Percentiles rank a stretch among this genome's conserved stretches.
phyloP scores from a whole-genome alignment of 2,888 invertebrate species.

The Cephus pulcher region DNA sequence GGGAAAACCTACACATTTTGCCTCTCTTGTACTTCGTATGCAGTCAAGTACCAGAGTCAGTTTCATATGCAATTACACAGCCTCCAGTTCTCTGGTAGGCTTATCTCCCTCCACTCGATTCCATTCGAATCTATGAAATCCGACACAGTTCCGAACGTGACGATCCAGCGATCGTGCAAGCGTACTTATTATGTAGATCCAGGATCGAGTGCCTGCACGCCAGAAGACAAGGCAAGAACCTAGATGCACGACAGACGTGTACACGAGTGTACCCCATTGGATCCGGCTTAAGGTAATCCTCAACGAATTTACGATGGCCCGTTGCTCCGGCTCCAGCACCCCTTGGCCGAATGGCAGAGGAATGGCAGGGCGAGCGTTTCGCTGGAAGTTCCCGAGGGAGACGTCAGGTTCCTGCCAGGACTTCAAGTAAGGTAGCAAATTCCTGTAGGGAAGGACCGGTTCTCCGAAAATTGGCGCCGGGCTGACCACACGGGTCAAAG shows the following conservation, averaged over 20 bases:
- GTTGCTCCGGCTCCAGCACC: background rate
- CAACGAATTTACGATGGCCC: constrained; percentile 12
- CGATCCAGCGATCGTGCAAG: constrained; percentile 20
- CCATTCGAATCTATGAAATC: constrained; percentile 1
- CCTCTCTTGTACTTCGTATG: too few relatives aligned
- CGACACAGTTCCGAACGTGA: constrained; percentile 12
- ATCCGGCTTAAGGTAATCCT: constrained; percentile 36
- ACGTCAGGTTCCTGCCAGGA: background rate
- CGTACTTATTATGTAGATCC: constrained; percentile 22
- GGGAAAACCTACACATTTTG: too few relatives aligned
- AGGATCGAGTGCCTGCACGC: constrained; percentile 29
- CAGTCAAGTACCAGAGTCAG: too few relatives aligned
- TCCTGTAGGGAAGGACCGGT: constrained; percentile 47
- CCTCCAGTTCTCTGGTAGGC: too few relatives aligned
- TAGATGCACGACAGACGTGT: constrained; percentile 2
- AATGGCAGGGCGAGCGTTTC: background rate
- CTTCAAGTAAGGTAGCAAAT: too few relatives aligned
- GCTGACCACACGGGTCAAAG: constrained; percentile 61
- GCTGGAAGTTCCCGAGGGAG: background rate
- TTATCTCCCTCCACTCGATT: background rate
- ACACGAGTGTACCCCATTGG: constrained; percentile 32
- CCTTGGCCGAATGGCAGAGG: background rate
- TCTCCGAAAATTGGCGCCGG: constrained; percentile 61
- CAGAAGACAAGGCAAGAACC: too few relatives aligned
- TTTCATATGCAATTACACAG: too few relatives aligned